Evolutionary conservation across 35 echinoderm and acorn worm genomes (phyloP).

Genomic region (Apostichopus japonicus): DNA sequence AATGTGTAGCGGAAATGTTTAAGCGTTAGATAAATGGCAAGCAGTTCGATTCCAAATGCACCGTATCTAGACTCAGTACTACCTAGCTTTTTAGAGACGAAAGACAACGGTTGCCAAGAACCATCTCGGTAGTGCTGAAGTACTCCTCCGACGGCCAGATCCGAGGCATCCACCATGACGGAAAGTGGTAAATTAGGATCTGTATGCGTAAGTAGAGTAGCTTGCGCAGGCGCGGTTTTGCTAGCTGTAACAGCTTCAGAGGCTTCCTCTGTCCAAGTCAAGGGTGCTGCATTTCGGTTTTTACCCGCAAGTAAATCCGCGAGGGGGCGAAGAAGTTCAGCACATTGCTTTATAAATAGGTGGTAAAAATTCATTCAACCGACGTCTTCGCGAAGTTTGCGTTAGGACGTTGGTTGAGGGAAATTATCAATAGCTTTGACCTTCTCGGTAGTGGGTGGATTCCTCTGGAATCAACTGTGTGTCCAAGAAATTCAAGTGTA

Average conservation of each 20-base stretch:
- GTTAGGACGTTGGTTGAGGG: too few species aligned
- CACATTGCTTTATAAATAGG: neutral
- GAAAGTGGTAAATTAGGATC: neutral
- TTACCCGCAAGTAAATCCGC: neutral
- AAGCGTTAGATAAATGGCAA: too few species aligned
- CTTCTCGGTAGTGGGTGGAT: too few species aligned
- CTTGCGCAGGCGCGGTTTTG: neutral
- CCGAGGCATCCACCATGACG: slow-evolving; percentile 24
- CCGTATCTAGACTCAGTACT: slow-evolving; percentile 56
- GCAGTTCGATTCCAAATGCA: slow-evolving; percentile 58
- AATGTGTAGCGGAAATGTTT: too few species aligned
- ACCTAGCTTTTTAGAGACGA: neutral
- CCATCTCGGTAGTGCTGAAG: slow-evolving; percentile 39
- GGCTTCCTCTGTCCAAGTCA: neutral
- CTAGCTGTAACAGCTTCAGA: neutral
- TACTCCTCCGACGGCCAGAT: slow-evolving; percentile 43
- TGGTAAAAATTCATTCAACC: neutral
- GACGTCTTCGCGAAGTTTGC: too few species aligned
- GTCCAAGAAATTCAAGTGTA: too few species aligned
- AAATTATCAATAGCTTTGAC: too few species aligned
- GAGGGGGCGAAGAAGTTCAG: neutral
- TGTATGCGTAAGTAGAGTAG: slow-evolving; percentile 39
- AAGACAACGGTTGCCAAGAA: slow-evolving; percentile 22
- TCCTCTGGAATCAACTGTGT: too few species aligned
- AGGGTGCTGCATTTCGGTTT: neutral